Percentiles rank a stretch among this genome's conserved stretches.
Evolutionary conservation across 2,113 vertebrate species (phyloP).

Genomic region (Onychostoma macrolepis): DNA sequence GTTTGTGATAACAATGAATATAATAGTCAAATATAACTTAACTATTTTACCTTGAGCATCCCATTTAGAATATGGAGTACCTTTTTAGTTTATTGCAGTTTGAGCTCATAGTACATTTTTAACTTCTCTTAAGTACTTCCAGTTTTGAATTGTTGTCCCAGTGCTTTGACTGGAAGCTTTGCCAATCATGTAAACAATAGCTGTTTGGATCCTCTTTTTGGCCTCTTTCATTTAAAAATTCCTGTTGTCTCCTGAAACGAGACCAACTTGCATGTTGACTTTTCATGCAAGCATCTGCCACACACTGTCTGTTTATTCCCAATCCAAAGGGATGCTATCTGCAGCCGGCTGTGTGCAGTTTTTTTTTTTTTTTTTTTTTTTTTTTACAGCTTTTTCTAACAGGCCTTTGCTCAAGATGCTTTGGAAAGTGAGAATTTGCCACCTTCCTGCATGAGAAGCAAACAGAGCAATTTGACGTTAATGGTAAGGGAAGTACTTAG

Average conservation of each 20-base stretch:
- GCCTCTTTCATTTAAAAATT: slow-evolving; percentile 57
- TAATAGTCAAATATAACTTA: too few relatives aligned
- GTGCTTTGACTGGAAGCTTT: slow-evolving; percentile 57
- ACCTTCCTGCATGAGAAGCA: slow-evolving; percentile 57
- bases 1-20: background rate
- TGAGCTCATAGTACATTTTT: background rate
- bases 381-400: slow-evolving; percentile 35
- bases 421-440: slow-evolving; percentile 61
- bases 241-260: slow-evolving; percentile 46
- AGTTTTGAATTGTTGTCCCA: slow-evolving; percentile 44
- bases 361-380: background rate
- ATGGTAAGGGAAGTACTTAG: slow-evolving; percentile 44
- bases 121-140: background rate
- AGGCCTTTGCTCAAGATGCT: slow-evolving; percentile 52
- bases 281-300: slow-evolving; percentile 67
- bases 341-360: slow-evolving; percentile 59
- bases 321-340: slow-evolving; percentile 51
- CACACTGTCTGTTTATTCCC: slow-evolving; percentile 52
- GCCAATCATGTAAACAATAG: slow-evolving; percentile 52
- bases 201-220: slow-evolving; percentile 55
- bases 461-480: slow-evolving; percentile 46
- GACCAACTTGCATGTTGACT: slow-evolving; percentile 38
- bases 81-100: background rate
- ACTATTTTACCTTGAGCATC: background rate
- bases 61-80: background rate